These are phyloP conservation scores for Drosophila persimilis DNA, from an alignment of 1,140 invertebrate genomes.

Conservation along the genomic window DNA sequence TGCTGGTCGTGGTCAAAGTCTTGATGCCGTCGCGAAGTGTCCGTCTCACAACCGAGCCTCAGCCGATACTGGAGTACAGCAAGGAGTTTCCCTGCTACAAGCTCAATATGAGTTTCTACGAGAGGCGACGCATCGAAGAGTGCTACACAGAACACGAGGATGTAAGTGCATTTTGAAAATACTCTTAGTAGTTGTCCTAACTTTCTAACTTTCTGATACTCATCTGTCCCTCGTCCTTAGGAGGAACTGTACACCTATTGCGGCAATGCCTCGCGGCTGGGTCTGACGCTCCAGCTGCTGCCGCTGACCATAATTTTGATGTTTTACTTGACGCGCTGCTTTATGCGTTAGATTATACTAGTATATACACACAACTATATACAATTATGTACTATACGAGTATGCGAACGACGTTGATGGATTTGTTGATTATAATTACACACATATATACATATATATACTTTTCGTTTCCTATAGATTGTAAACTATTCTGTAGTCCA, in stretches of 20 bases:
- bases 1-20: constrained; percentile 88
- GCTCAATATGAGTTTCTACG: constrained; percentile 87
- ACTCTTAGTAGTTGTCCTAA: background rate
- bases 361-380: constrained; percentile 46
- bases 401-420: constrained; percentile 42
- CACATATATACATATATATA: background rate
- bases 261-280: constrained; percentile 73
- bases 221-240: constrained; percentile 28
- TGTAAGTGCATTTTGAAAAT: constrained; percentile 81
- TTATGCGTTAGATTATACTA: constrained; percentile 65
- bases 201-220: background rate
- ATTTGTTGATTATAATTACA: constrained; percentile 52
- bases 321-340: constrained; percentile 72
- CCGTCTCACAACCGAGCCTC: constrained; percentile 78
- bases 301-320: constrained; percentile 77
- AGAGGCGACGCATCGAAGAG: constrained; percentile 86
- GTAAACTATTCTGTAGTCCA: constrained; percentile 68
- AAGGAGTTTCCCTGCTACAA: constrained; percentile 88
- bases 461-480: constrained; percentile 42
- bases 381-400: constrained; percentile 51
- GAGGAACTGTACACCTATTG: constrained; percentile 78
- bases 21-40: constrained; percentile 74
- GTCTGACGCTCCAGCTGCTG: constrained; percentile 63
- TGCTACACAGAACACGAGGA: constrained; percentile 90
- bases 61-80: constrained; percentile 83